phyloP scores from a whole-genome alignment of 2,113 vertebrate species.

The Pomatorhinus ruficollis region DNA sequence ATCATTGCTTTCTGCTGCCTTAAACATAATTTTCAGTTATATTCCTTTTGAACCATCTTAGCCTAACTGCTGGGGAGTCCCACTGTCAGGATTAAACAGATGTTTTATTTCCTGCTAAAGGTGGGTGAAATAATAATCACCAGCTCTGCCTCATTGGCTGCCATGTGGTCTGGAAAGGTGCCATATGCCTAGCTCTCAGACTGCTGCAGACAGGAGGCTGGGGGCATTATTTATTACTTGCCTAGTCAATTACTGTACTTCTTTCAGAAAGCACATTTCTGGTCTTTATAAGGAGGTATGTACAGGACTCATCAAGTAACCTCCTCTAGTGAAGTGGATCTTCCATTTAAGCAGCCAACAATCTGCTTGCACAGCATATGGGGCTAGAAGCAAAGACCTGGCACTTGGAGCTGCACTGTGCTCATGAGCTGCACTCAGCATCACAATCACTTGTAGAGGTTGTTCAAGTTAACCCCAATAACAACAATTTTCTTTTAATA shows the following conservation, averaged over 20 bases:
- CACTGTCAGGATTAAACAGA: constrained; percentile 4
- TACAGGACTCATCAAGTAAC: not conserved
- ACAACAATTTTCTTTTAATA: not conserved
- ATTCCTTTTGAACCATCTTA: not conserved
- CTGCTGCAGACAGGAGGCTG: not conserved
- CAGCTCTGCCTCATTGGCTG: constrained; percentile 6
- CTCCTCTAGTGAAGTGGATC: not conserved
- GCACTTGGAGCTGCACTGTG: not conserved
- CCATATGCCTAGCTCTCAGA: not conserved
- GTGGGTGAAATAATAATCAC: constrained; percentile 9
- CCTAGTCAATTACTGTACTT: not conserved
- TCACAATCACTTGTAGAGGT: not conserved
- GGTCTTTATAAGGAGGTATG: not conserved
- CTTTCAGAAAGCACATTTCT: not conserved
- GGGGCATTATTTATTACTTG: constrained; percentile 3
- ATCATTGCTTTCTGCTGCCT: not conserved
- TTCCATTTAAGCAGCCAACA: not conserved
- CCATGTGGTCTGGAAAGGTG: not conserved
- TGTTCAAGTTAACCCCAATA: not conserved
- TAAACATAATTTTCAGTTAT: not conserved
- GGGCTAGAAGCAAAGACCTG: not conserved
- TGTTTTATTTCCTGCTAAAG: constrained; percentile 33
- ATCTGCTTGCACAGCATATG: not conserved
- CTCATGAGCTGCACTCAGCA: not conserved
- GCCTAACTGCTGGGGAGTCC: not conserved